These are phyloP conservation scores for Drepana arcuata DNA, from an alignment of 1,140 invertebrate species.

Conservation along the genomic window DNA sequence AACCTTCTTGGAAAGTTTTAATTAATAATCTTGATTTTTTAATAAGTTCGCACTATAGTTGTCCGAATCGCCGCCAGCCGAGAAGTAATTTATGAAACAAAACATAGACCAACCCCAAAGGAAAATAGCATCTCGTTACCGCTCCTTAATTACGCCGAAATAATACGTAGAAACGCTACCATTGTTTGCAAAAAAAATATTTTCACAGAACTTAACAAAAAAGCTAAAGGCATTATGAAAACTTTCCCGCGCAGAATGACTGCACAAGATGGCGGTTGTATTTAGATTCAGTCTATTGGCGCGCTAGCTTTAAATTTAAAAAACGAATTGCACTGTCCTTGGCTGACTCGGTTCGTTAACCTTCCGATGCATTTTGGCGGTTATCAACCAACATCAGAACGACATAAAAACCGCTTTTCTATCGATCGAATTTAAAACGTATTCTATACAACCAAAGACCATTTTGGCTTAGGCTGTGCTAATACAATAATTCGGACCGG, in stretches of 20 bases:
- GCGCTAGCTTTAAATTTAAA: slow-evolving; percentile 57
- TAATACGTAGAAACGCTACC: slow-evolving; percentile 18
- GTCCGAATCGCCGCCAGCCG: no score
- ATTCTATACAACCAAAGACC: slow-evolving; percentile 19
- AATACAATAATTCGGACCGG: slow-evolving; percentile 23
- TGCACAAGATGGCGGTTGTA: slow-evolving; percentile 30
- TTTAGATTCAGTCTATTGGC: slow-evolving; percentile 39
- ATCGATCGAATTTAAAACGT: slow-evolving; percentile 25
- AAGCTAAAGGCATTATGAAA: neutral
- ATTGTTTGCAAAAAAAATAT: slow-evolving; percentile 28
- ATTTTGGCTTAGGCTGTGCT: slow-evolving; percentile 14
- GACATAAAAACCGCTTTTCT: slow-evolving; percentile 21
- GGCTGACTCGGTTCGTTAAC: slow-evolving; percentile 59
- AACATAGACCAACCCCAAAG: no score
- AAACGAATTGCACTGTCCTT: slow-evolving; percentile 70
- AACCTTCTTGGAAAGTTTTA: no score
- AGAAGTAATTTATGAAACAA: no score
- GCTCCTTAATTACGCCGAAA: slow-evolving; percentile 33
- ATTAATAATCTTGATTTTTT: no score
- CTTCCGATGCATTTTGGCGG: slow-evolving; percentile 69
- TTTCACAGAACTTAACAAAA: slow-evolving; percentile 21
- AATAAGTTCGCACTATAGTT: no score
- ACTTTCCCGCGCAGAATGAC: slow-evolving; percentile 24
- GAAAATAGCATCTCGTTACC: slow-evolving; percentile 26
- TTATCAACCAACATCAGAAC: slow-evolving; percentile 35